Evolutionary conservation across 2,113 vertebrate species (phyloP).

Genomic region (Hiodon tergisus): DNA sequence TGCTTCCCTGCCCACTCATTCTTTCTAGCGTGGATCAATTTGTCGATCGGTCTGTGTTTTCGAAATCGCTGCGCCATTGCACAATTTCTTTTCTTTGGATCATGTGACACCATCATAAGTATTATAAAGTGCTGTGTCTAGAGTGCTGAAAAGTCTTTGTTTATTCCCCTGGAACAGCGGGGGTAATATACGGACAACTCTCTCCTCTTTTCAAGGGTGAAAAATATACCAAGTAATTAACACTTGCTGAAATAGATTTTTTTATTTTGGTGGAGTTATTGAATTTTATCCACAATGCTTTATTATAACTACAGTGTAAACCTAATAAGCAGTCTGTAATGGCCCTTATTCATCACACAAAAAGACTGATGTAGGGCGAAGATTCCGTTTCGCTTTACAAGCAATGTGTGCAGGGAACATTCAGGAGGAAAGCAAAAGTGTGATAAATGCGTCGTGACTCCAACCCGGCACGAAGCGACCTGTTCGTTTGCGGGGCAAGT

Average conservation of each 20-base stretch:
- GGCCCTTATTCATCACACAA: constrained; percentile 58
- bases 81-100: no score
- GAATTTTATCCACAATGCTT: constrained; percentile 58
- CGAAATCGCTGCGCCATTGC: no score
- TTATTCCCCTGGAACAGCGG: no score
- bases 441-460: not conserved
- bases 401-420: not conserved
- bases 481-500: no score
- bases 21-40: no score
- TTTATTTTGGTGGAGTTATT: constrained; percentile 55
- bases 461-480: no score
- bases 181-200: constrained; percentile 30
- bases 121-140: constrained; percentile 1
- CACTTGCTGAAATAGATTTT: constrained; percentile 54
- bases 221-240: constrained; percentile 53
- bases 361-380: constrained; percentile 33
- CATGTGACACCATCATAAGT: not conserved
- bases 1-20: no score
- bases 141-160: not conserved
- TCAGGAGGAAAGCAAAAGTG: not conserved
- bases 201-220: constrained; percentile 38
- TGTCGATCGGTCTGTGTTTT: no score
- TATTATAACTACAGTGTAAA: constrained; percentile 64
- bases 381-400: constrained; percentile 28
- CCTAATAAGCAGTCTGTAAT: constrained; percentile 68